Evolutionary conservation across 2,888 invertebrate genomes (phyloP).

Genomic region (Drepana falcataria): DNA sequence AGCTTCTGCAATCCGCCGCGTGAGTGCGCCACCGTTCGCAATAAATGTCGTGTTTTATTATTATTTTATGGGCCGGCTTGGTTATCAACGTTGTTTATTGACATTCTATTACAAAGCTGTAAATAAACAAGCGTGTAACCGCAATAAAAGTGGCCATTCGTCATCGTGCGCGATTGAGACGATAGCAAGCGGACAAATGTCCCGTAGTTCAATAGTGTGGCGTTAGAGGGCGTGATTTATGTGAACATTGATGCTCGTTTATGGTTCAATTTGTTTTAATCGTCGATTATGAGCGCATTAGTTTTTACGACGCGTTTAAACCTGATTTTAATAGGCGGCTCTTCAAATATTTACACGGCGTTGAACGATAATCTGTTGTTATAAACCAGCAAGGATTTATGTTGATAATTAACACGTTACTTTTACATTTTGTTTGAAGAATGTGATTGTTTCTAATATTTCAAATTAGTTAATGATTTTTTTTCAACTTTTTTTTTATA

Average conservation of each 20-base stretch:
- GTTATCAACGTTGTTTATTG: slow-evolving; percentile 62
- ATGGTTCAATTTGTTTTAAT: slow-evolving; percentile 59
- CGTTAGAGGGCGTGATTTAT: slow-evolving; percentile 69
- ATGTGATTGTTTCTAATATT: too few relatives aligned
- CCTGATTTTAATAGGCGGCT: slow-evolving; percentile 57
- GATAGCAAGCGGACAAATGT: slow-evolving; percentile 55
- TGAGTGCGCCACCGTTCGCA: slow-evolving; percentile 37
- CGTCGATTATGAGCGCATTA: slow-evolving; percentile 59
- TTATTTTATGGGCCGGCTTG: slow-evolving; percentile 52
- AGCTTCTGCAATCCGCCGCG: slow-evolving; percentile 24
- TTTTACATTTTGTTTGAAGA: background rate
- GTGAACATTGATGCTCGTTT: slow-evolving; percentile 49
- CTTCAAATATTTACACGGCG: slow-evolving; percentile 59
- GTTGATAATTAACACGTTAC: slow-evolving; percentile 9
- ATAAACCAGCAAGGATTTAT: slow-evolving; percentile 35
- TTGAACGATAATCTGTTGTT: slow-evolving; percentile 40
- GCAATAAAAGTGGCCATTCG: slow-evolving; percentile 63
- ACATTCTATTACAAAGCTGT: slow-evolving; percentile 62
- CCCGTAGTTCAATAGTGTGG: slow-evolving; percentile 45
- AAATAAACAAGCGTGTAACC: slow-evolving; percentile 61
- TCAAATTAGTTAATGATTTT: background rate
- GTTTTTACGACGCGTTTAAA: slow-evolving; percentile 61
- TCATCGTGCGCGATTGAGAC: slow-evolving; percentile 61
- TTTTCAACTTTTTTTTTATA: too few relatives aligned
- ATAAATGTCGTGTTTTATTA: slow-evolving; percentile 50